Evolutionary conservation across 2,113 vertebrate genomes (phyloP).

Genomic region (Leptobrachium leishanense): DNA sequence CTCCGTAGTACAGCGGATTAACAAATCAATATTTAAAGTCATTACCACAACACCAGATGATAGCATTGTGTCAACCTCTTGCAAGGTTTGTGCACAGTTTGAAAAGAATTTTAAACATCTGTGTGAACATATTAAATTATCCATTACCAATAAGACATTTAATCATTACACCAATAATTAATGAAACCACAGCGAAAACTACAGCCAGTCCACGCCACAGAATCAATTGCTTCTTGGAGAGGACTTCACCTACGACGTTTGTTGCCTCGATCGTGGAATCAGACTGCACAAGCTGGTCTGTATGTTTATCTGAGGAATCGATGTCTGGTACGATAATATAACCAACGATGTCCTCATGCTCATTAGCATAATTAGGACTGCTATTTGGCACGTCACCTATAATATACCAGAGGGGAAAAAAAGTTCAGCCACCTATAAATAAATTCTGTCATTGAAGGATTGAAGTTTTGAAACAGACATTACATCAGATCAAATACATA

Average conservation of each 20-base stretch:
- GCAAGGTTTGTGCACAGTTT: too few species aligned
- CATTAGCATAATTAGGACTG: neutral
- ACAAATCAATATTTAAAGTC: too few species aligned
- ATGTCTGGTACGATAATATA: conserved; percentile 29
- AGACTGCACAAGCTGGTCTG: neutral
- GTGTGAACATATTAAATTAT: neutral
- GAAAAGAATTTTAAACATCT: too few species aligned
- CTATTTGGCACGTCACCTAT: neutral
- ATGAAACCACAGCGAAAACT: neutral
- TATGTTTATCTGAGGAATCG: neutral
- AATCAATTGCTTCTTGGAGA: conserved; percentile 41
- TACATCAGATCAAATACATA: too few species aligned
- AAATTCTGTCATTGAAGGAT: too few species aligned
- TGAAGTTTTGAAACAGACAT: too few species aligned
- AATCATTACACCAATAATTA: conserved; percentile 26
- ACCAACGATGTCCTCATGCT: neutral
- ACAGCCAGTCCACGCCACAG: conserved; percentile 18
- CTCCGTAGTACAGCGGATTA: too few species aligned
- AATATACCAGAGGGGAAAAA: neutral
- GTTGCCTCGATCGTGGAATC: neutral
- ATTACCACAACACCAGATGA: too few species aligned
- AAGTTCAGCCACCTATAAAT: too few species aligned
- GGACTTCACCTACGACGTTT: neutral
- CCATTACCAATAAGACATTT: conserved; percentile 32
- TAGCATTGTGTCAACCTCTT: too few species aligned